A percentile compares a stretch with the other conserved stretches of the same genome.
Evolutionary conservation across 2,797 vertebrate species (phyloP).

Genomic region (Huso huso): DNA sequence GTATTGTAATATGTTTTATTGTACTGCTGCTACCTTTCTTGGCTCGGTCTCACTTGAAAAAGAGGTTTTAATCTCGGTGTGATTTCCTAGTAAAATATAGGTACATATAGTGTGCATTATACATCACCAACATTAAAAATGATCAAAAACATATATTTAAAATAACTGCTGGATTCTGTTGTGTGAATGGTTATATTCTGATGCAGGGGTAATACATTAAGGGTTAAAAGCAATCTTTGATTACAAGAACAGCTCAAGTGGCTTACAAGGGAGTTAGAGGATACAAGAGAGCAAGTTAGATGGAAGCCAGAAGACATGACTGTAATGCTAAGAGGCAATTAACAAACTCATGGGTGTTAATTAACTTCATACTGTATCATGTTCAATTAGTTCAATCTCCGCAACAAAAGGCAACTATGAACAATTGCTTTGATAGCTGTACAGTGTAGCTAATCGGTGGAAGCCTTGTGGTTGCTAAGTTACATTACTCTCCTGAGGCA

Average conservation of each 20-base stretch:
- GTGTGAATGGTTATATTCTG: too few species aligned
- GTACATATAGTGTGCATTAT: too few species aligned
- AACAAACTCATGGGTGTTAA: constrained; percentile 83
- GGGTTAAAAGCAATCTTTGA: constrained; percentile 14
- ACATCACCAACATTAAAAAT: too few species aligned
- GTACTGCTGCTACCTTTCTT: too few species aligned
- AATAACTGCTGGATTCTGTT: too few species aligned
- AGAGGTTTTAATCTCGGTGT: too few species aligned
- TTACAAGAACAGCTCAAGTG: constrained; percentile 38
- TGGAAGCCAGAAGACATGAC: constrained; percentile 56
- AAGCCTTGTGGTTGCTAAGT: constrained; percentile 79
- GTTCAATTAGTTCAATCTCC: constrained; percentile 77
- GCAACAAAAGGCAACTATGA: constrained; percentile 73
- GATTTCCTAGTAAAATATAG: too few species aligned
- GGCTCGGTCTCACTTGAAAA: too few species aligned
- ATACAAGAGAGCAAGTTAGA: constrained; percentile 56
- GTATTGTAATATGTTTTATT: too few species aligned
- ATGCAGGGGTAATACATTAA: background rate
- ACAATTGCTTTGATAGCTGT: constrained; percentile 81
- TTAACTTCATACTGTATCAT: constrained; percentile 77
- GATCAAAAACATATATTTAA: too few species aligned
- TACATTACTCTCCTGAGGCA: constrained; percentile 72
- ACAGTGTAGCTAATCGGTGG: constrained; percentile 84
- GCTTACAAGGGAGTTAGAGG: constrained; percentile 45
- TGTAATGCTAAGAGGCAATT: constrained; percentile 80